These are phyloP conservation scores for Lindbergichthys nudifrons DNA, from an alignment of 2,797 vertebrate species.

Conservation along the genomic window DNA sequence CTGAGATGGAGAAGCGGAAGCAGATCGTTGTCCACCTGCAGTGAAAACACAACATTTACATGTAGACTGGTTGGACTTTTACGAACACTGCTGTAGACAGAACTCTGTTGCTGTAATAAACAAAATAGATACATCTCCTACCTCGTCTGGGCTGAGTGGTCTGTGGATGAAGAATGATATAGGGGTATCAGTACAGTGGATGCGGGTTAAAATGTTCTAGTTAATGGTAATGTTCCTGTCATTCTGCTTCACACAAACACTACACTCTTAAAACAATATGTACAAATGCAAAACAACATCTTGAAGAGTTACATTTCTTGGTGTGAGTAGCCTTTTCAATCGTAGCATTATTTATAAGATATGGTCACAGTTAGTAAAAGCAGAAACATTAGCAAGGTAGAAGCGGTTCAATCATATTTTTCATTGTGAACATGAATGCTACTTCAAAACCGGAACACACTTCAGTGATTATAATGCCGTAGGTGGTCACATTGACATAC, in stretches of 20 bases:
- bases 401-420: not conserved
- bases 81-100: not conserved
- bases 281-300: not conserved
- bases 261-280: not conserved
- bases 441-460: not conserved
- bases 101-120: not conserved
- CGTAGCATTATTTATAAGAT: not conserved
- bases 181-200: not conserved
- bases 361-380: not conserved
- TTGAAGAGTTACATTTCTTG: not conserved
- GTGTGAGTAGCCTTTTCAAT: not conserved
- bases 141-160: slow-evolving; percentile 87
- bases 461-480: not conserved
- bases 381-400: not conserved
- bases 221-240: not conserved
- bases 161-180: slow-evolving; percentile 65
- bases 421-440: not conserved
- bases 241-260: not conserved
- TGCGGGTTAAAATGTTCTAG: not conserved
- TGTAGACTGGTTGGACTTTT: accelerated
- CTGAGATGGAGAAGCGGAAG: slow-evolving; percentile 90
- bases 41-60: slow-evolving; percentile 6
- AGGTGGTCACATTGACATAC: not conserved
- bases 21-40: slow-evolving; percentile 89
- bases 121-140: slow-evolving; percentile 53